phyloP scores from a whole-genome alignment of 2,888 invertebrate species.

The Electrophaes corylata region DNA sequence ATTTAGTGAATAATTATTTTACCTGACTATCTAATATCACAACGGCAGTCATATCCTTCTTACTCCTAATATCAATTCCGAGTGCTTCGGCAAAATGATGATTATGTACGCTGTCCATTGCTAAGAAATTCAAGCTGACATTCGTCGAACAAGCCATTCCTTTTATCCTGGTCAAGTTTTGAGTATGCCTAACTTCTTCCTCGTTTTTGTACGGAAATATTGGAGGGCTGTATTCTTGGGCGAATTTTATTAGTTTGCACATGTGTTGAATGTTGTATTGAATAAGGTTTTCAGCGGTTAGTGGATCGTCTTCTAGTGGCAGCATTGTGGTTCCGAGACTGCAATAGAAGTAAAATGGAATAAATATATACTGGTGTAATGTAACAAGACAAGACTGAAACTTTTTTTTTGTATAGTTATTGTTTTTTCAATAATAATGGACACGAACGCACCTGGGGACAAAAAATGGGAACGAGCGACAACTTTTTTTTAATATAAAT shows the following conservation, averaged over 20 bases:
- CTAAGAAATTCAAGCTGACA: conserved; percentile 77
- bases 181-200: conserved; percentile 39
- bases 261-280: conserved; percentile 67
- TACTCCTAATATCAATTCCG: conserved; percentile 87
- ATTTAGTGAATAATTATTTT: conserved; percentile 34
- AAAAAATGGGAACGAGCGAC: no score
- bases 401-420: no score
- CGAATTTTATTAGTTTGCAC: conserved; percentile 70
- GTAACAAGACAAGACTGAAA: no score
- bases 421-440: no score
- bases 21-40: conserved; percentile 90
- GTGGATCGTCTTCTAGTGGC: conserved; percentile 75
- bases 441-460: no score
- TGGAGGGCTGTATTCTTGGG: conserved; percentile 65
- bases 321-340: conserved; percentile 77
- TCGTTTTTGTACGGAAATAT: conserved; percentile 55
- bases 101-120: conserved; percentile 89
- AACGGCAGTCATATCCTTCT: conserved; percentile 86
- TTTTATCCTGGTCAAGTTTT: conserved; percentile 61
- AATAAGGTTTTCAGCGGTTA: conserved; percentile 81
- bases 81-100: conserved; percentile 90
- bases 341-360: conserved; percentile 34
- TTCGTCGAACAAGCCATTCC: conserved; percentile 79
- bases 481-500: no score
- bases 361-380: no score